Evolutionary conservation across 2,113 vertebrate species (phyloP).

Genomic region (Chionodraco myersi): DNA sequence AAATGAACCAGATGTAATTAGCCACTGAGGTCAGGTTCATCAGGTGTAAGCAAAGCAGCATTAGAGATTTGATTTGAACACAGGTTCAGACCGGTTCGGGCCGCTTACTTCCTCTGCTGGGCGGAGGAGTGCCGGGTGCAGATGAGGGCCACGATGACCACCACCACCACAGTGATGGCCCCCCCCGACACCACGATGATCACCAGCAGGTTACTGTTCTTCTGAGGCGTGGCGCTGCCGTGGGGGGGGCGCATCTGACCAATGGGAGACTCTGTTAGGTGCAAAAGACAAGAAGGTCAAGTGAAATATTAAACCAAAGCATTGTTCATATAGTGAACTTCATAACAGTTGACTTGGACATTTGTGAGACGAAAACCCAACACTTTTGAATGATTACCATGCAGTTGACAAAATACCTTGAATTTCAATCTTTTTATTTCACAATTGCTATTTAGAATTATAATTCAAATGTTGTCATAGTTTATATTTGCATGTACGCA

Average conservation of each 20-base stretch:
- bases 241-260: slow-evolving; percentile 95
- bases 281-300: not conserved
- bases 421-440: no score
- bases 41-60: not conserved
- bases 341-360: no score
- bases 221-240: slow-evolving; percentile 91
- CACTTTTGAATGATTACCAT: no score
- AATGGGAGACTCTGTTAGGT: slow-evolving; percentile 88
- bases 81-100: not conserved
- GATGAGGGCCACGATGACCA: slow-evolving; percentile 89
- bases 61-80: not conserved
- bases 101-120: slow-evolving; percentile 93
- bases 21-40: not conserved
- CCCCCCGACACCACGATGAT: slow-evolving; percentile 91
- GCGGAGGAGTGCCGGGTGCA: slow-evolving; percentile 92
- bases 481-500: no score
- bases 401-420: no score
- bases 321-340: no score
- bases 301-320: not conserved
- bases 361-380: no score
- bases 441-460: no score
- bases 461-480: no score
- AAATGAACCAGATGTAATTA: not conserved
- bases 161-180: slow-evolving; percentile 86
- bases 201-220: slow-evolving; percentile 92